Base-by-base conservation (phyloP, 2,888 invertebrate species). In the Siphonodentalium dalli region DNA sequence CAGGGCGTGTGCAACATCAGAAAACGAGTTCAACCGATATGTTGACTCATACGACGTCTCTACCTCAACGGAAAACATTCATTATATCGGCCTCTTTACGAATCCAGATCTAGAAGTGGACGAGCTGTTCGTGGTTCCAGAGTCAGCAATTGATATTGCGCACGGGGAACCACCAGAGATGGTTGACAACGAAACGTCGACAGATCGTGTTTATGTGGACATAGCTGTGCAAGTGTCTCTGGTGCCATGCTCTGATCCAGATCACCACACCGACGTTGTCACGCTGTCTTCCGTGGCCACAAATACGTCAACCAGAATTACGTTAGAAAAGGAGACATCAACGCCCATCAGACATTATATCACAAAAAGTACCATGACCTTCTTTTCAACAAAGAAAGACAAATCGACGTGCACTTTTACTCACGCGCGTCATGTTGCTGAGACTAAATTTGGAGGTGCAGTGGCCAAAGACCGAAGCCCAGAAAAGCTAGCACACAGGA, bases 11-110 rank as follows among this genome's bases (percentile, higher is more conserved):
- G 64, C 65, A 23, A 71, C 71, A 1, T 71, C 71, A 13, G 59
- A 54, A 18, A 51, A 56, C 7, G 61, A 60, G 20, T 48, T 54
- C 20, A 46, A 55, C 33, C 56, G 53, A 53, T 56, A 52, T 13
- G 45, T 63, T 21, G 59, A 60, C 20, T 63, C 28, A 41, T 58
- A 45, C 35, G 75, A 75, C 42, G 69, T 66, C 40, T 65, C 74
- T 9, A 75, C 75, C 7, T 73, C 73, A 26, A 75, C 75, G 6
- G 75, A 75, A 61, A 72, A 72, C 20, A 54, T 74, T 11, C 71
- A 72, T 2, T 73, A 73, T 49, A 74, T 75, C 37, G 75, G 75
- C n/a, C 63, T 75, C 15, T 54, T 75, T 47, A 73, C 72, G 57
- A 63, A 65, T 33, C 50, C 63, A 8, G 73, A 75, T 37, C 63